These are phyloP conservation scores for Zaprionus lineosus DNA, from an alignment of 2,888 invertebrate species.

Conservation along the genomic window DNA sequence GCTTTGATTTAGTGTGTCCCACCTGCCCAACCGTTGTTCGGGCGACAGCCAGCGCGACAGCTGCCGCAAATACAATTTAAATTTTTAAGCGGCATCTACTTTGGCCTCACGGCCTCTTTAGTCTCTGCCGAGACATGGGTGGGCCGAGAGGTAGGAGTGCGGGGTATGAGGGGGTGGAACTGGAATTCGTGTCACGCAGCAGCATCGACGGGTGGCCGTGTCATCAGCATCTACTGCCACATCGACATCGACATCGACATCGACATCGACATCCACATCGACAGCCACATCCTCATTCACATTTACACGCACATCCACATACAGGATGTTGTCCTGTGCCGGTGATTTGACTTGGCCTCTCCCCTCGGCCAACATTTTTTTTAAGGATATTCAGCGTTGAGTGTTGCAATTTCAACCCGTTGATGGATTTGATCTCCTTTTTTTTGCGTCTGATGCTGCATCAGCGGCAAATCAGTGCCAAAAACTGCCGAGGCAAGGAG, in stretches of 20 bases:
- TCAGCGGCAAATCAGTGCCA: conserved; percentile 73
- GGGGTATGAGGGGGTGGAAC: conserved; percentile 1
- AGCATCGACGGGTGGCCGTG: conserved; percentile 62
- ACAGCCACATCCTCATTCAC: conserved; percentile 6
- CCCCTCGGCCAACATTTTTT: conserved; percentile 18
- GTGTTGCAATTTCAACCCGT: conserved; percentile 77
- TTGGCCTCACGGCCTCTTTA: conserved; percentile 34
- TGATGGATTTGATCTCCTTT: conserved; percentile 69
- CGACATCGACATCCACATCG: conserved; percentile 27
- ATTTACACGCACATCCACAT: conserved; percentile 40
- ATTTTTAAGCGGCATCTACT: conserved; percentile 78
- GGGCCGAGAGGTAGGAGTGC: too few relatives aligned
- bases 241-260: conserved; percentile 31
- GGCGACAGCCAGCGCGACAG: conserved; percentile 20
- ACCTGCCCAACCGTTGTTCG: conserved; percentile 30
- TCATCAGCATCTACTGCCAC: conserved; percentile 57
- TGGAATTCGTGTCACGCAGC: conserved; percentile 75
- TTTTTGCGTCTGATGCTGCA: conserved; percentile 50
- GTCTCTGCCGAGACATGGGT: too few relatives aligned
- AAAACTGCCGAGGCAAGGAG: conserved; percentile 18
- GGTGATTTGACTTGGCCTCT: conserved; percentile 41
- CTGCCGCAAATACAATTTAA: conserved; percentile 76
- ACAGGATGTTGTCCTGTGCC: conserved; percentile 63
- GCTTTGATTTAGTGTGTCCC: conserved; percentile 47
- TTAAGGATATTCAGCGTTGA: conserved; percentile 46